Conservation (phyloP, 2,888 invertebrate species). For the Crossocerus cetratus region DNA sequence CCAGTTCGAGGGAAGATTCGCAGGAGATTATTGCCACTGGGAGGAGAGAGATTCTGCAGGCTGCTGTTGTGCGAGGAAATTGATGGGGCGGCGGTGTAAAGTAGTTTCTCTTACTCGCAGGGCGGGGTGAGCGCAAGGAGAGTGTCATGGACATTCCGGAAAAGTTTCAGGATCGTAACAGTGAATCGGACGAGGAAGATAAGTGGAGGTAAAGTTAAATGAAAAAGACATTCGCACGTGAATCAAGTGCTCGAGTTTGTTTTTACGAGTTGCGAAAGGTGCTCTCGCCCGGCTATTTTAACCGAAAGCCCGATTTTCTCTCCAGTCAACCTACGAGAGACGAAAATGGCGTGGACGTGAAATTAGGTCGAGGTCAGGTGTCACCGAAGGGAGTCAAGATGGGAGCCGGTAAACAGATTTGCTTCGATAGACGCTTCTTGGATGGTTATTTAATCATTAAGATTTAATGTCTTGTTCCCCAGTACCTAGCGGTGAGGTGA, state of each 20-base stretch:
- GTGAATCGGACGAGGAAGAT: conserved; percentile 80
- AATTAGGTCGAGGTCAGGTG: conserved; percentile 89
- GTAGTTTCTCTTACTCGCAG: conserved; percentile 56
- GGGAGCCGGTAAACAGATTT: conserved; percentile 71
- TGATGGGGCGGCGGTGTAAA: conserved; percentile 28
- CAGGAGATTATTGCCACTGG: not conserved
- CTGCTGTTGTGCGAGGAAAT: conserved; percentile 27
- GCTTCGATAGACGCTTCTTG: too few species aligned
- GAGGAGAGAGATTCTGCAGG: conserved; percentile 18
- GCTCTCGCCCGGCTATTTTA: not conserved
- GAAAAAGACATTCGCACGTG: not conserved
- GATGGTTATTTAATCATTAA: too few species aligned
- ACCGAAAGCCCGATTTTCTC: conserved; percentile 13
- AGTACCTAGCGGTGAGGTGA: conserved; percentile 88
- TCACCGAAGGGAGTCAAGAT: conserved; percentile 87
- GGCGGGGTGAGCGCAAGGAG: conserved; percentile 79
- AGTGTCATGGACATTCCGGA: conserved; percentile 80
- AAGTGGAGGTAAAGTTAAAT: conserved; percentile 70
- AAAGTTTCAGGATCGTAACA: conserved; percentile 79
- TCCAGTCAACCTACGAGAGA: conserved; percentile 64
- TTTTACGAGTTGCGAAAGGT: not conserved
- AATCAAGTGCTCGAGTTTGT: not conserved
- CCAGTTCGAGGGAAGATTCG: not conserved
- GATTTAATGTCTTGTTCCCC: conserved; percentile 55
- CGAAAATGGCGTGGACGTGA: conserved; percentile 76